Conservation (phyloP, 2,113 vertebrate genomes). For the Pao palembangensis region DNA sequence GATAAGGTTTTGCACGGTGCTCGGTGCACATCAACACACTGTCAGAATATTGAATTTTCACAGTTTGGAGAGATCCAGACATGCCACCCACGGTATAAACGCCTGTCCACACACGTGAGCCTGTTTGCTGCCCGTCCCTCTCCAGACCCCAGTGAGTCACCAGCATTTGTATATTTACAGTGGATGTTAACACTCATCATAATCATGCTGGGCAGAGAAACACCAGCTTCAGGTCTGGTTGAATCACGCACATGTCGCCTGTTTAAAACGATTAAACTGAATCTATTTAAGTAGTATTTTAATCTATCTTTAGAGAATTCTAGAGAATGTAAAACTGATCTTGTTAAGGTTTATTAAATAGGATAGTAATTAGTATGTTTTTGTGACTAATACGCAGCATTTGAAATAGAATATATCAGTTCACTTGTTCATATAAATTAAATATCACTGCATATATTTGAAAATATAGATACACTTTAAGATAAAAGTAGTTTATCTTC, state of each 20-base stretch:
- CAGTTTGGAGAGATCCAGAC: slow-evolving; percentile 33
- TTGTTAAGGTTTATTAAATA: too few species aligned
- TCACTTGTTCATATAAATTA: too few species aligned
- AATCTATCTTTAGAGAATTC: too few species aligned
- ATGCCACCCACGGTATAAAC: slow-evolving; percentile 32
- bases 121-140: slow-evolving; percentile 12
- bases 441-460: too few species aligned
- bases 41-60: slow-evolving; percentile 39
- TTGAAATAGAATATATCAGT: too few species aligned
- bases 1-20: slow-evolving; percentile 31
- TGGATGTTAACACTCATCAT: slow-evolving; percentile 25
- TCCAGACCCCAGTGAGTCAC: slow-evolving; percentile 40
- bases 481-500: too few species aligned
- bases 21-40: slow-evolving; percentile 30
- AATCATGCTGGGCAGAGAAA: slow-evolving; percentile 16
- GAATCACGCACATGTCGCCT: background rate
- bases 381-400: too few species aligned
- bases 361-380: too few species aligned
- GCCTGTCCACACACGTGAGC: slow-evolving; percentile 31
- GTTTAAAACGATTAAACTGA: too few species aligned
- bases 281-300: too few species aligned
- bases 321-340: too few species aligned
- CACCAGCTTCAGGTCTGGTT: background rate
- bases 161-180: slow-evolving; percentile 36
- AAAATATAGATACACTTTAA: too few species aligned